These are phyloP conservation scores for Plectropomus leopardus DNA, from an alignment of 2,113 vertebrate species.

Conservation along the genomic window DNA sequence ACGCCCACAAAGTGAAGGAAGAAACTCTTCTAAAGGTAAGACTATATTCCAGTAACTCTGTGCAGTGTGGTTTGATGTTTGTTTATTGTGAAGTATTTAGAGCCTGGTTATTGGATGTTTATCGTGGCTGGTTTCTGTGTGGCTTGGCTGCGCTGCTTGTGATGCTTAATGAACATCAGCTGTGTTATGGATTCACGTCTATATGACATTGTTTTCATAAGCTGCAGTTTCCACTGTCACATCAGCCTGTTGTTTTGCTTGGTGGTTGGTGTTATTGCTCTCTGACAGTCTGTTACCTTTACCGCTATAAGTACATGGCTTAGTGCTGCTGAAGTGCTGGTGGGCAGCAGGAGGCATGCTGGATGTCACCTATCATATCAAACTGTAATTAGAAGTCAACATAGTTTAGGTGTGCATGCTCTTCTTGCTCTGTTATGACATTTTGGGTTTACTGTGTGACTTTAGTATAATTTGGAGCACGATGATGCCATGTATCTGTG, in stretches of 20 bases:
- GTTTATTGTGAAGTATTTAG: neutral
- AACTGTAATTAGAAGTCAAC: constrained; percentile 17
- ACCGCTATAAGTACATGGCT: constrained; percentile 15
- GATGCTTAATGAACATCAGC: constrained; percentile 39
- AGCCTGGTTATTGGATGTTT: constrained; percentile 12
- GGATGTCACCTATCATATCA: neutral
- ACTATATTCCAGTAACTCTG: neutral
- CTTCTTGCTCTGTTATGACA: constrained; percentile 7
- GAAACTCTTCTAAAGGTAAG: constrained; percentile 21
- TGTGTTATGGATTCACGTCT: constrained; percentile 35
- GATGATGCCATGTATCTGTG: neutral
- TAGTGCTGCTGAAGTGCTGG: constrained; percentile 36
- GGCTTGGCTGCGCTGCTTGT: constrained; percentile 12
- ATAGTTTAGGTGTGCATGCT: neutral
- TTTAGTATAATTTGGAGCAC: neutral
- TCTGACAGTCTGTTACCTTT: constrained; percentile 50
- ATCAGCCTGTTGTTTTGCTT: constrained; percentile 41
- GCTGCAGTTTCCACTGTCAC: constrained; percentile 30
- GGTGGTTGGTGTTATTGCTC: constrained; percentile 49
- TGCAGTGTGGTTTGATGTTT: constrained; percentile 19
- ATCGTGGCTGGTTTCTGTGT: constrained; percentile 18
- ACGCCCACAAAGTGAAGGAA: constrained; percentile 28
- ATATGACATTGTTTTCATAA: constrained; percentile 47
- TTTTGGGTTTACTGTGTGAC: neutral
- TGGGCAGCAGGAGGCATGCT: constrained; percentile 44